Conservation (phyloP, 30 jellyfish, hydroid and myxozoan species). For the Aurelia aurita region DNA sequence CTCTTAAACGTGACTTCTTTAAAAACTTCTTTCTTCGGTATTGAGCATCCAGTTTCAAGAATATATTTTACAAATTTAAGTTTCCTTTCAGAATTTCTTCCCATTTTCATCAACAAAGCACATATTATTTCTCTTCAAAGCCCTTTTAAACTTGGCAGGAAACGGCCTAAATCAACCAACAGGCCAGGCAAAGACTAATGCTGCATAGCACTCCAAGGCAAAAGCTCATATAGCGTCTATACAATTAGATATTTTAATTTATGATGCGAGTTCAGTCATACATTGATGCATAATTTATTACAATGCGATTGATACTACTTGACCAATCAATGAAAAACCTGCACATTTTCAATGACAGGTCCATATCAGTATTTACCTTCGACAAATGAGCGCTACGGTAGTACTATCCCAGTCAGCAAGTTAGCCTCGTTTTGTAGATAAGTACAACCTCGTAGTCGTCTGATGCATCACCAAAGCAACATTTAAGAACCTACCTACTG, state of each 20-base stretch:
- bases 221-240: slow-evolving; percentile 14
- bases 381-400: too few relatives aligned
- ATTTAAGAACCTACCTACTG: too few relatives aligned
- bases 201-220: too few relatives aligned
- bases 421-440: too few relatives aligned
- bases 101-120: neutral
- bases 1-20: neutral
- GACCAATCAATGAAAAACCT: neutral
- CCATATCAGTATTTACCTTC: too few relatives aligned
- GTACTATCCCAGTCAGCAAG: too few relatives aligned
- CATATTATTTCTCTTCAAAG: too few relatives aligned
- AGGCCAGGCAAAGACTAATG: neutral
- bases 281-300: neutral
- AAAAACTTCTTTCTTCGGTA: neutral
- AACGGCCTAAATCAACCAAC: neutral
- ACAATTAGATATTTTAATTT: slow-evolving; percentile 1
- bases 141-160: neutral
- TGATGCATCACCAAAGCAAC: too few relatives aligned
- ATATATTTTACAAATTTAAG: neutral
- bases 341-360: neutral
- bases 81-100: neutral
- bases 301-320: neutral
- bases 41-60: neutral
- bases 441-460: too few relatives aligned
- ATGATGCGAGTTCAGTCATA: neutral